Conservation (phyloP, 2,797 vertebrate genomes). For the Leuciscus waleckii region DNA sequence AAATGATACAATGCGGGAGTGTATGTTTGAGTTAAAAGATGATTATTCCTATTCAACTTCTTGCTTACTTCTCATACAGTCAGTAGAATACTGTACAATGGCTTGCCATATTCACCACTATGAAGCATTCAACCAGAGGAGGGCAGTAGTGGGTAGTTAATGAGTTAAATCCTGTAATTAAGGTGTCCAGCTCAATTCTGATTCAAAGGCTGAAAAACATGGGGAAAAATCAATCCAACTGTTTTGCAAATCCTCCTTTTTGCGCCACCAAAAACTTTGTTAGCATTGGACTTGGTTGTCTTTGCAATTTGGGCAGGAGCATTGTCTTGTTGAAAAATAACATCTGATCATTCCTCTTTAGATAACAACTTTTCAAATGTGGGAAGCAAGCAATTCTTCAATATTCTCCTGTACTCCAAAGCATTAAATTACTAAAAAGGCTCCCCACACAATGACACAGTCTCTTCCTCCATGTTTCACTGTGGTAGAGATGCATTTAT, state of each 20-base stretch:
- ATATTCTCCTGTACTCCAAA: neutral
- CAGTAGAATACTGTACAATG: neutral
- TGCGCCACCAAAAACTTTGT: neutral
- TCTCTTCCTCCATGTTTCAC: neutral
- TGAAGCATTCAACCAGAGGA: slow-evolving; percentile 69
- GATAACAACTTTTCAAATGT: neutral
- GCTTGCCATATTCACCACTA: neutral
- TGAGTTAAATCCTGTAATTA: slow-evolving; percentile 63
- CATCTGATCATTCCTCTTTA: neutral
- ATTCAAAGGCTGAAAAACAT: neutral
- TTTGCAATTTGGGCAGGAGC: neutral
- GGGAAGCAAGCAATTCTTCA: neutral
- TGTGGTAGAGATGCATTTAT: neutral
- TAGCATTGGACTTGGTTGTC: neutral
- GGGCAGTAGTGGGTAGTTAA: slow-evolving; percentile 75
- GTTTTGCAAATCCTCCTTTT: neutral
- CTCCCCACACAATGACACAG: neutral
- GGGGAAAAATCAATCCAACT: slow-evolving; percentile 1
- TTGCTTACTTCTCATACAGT: neutral
- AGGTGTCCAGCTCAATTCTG: neutral
- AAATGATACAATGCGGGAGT: neutral
- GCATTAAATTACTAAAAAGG: neutral
- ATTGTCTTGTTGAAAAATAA: neutral
- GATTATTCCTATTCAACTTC: neutral
- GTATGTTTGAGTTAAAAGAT: slow-evolving; percentile 16